phyloP scores from a whole-genome alignment of 2,888 invertebrate species.

The Epinotia demarniana region DNA sequence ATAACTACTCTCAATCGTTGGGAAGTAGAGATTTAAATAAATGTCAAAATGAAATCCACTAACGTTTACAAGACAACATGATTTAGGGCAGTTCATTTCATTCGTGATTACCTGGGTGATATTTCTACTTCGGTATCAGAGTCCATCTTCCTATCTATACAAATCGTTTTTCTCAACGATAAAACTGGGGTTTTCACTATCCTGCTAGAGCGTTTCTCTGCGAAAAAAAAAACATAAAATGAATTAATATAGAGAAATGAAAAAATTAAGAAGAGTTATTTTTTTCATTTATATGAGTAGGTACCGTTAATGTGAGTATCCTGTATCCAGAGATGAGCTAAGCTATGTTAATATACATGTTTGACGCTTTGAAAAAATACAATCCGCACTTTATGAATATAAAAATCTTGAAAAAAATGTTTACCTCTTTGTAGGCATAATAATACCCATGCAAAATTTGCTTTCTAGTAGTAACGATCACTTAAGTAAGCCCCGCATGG shows the following conservation, averaged over 20 bases:
- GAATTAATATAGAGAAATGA: too few species aligned
- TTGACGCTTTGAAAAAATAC: too few species aligned
- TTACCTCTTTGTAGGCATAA: too few species aligned
- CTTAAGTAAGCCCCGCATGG: too few species aligned
- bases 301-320: slow-evolving; percentile 5
- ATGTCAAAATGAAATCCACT: background rate
- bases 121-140: slow-evolving; percentile 79
- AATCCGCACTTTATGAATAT: too few species aligned
- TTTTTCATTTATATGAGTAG: background rate
- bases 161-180: slow-evolving; percentile 67
- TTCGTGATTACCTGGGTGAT: slow-evolving; percentile 61
- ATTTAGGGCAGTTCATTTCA: background rate
- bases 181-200: slow-evolving; percentile 67
- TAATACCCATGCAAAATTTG: too few species aligned
- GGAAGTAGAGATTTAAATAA: background rate
- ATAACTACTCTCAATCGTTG: background rate
- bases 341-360: too few species aligned
- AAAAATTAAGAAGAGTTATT: too few species aligned
- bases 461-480: too few species aligned
- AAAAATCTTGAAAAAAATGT: too few species aligned
- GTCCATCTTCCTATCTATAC: slow-evolving; percentile 69
- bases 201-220: slow-evolving; percentile 53
- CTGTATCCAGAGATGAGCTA: background rate
- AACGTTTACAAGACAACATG: background rate
- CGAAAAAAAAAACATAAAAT: slow-evolving; percentile 23